Percentiles rank a stretch among this genome's conserved stretches.
phyloP scores from a whole-genome alignment of 2,113 vertebrate genomes.

The Oreochromis aureus region DNA sequence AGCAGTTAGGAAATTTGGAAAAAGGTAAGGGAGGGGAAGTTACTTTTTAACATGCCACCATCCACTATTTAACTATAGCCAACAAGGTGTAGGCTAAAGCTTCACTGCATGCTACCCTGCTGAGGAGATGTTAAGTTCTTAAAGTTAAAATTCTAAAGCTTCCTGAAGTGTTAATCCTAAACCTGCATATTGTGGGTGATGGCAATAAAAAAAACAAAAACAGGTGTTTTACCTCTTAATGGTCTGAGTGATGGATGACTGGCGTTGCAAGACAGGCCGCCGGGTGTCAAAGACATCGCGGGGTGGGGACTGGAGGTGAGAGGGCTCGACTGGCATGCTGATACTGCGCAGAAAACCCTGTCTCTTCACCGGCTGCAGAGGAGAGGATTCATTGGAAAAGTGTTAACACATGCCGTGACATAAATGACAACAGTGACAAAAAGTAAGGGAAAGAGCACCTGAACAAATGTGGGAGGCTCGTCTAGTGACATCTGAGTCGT shows the following conservation, averaged over 20 bases:
- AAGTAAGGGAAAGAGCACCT: slow-evolving; percentile 65
- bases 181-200: neutral
- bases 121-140: neutral
- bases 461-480: slow-evolving; percentile 76
- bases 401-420: neutral
- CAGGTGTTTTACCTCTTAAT: slow-evolving; percentile 83
- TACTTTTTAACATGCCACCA: neutral
- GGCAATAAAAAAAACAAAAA: neutral
- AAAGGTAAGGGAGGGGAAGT: neutral
- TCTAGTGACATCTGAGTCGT: slow-evolving; percentile 71
- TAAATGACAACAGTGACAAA: neutral
- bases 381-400: neutral
- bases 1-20: slow-evolving; percentile 13
- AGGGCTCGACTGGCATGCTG: slow-evolving; percentile 90
- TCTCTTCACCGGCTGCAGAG: slow-evolving; percentile 77
- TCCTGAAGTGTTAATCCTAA: neutral
- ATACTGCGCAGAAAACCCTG: slow-evolving; percentile 88
- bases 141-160: neutral
- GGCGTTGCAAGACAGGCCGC: slow-evolving; percentile 81
- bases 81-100: neutral
- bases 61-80: neutral
- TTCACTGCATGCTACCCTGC: neutral
- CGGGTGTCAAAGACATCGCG: slow-evolving; percentile 72
- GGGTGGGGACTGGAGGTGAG: slow-evolving; percentile 77
- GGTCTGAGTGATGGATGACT: slow-evolving; percentile 96